Evolutionary conservation across 2,113 vertebrate genomes (phyloP).

Genomic region (Nannospalax galili): DNA sequence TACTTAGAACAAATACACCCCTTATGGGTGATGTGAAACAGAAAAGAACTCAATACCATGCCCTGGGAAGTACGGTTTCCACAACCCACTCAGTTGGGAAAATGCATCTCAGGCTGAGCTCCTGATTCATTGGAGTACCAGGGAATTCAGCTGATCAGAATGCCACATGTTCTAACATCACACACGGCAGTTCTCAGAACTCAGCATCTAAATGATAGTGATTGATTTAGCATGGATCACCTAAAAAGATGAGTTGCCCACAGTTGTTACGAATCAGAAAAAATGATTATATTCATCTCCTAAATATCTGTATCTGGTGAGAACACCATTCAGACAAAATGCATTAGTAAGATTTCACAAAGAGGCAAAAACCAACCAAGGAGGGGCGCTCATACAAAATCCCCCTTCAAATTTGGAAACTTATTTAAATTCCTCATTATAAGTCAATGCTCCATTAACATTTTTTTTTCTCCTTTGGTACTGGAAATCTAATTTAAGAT

Average conservation of each 20-base stretch:
- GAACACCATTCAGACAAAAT: background rate
- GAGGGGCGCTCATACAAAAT: background rate
- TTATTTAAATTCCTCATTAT: background rate
- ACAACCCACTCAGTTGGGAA: conserved; percentile 48
- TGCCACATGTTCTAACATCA: background rate
- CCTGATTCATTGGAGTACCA: conserved; percentile 34
- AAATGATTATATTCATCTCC: background rate
- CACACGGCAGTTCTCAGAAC: conserved; percentile 18
- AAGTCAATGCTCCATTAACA: background rate
- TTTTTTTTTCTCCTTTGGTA: background rate
- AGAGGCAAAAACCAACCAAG: background rate
- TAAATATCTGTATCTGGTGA: background rate
- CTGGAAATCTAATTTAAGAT: background rate
- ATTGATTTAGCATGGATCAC: conserved; percentile 11
- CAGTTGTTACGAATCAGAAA: conserved; percentile 1
- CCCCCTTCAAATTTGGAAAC: background rate
- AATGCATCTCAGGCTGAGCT: background rate
- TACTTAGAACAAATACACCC: conserved; percentile 32
- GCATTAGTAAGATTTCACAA: background rate
- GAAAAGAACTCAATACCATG: conserved; percentile 24
- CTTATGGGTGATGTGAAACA: background rate
- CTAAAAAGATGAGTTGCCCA: background rate
- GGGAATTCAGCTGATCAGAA: conserved; percentile 47
- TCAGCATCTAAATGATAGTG: background rate
- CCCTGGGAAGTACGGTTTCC: background rate